Percentiles rank a stretch among this genome's conserved stretches.
phyloP scores from a whole-genome alignment of 2,888 invertebrate species.

The Xestobium rufovillosum region DNA sequence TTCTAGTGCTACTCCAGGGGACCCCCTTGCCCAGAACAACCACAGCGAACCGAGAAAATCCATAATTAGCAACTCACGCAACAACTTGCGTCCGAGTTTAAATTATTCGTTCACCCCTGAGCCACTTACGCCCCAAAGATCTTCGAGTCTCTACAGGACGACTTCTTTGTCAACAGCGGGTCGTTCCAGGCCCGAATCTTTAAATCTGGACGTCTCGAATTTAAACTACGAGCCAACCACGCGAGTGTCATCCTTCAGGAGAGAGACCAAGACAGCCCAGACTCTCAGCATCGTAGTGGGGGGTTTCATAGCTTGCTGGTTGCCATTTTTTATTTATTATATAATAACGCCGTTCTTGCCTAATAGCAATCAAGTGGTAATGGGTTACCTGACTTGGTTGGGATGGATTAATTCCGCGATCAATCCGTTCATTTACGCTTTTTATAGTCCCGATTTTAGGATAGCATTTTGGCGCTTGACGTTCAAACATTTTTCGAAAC shows the following conservation, averaged over 20 bases:
- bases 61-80: too few relatives aligned
- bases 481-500: constrained; percentile 56
- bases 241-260: constrained; percentile 59
- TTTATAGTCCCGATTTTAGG: constrained; percentile 81
- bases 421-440: constrained; percentile 86
- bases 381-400: constrained; percentile 76
- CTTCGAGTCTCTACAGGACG: constrained; percentile 33
- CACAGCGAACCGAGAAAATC: constrained; percentile 20
- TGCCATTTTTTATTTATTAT: constrained; percentile 81
- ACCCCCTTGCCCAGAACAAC: constrained; percentile 24
- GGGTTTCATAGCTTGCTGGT: constrained; percentile 81
- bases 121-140: constrained; percentile 31
- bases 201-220: constrained; percentile 48
- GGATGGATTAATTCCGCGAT: constrained; percentile 88
- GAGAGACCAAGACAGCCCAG: constrained; percentile 84
- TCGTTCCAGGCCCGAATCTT: constrained; percentile 48
- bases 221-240: constrained; percentile 46
- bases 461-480: constrained; percentile 81
- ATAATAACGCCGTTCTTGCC: constrained; percentile 72
- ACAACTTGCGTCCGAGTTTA: constrained; percentile 31
- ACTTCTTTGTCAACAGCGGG: constrained; percentile 30
- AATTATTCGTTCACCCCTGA: constrained; percentile 38
- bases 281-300: constrained; percentile 82
- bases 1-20: constrained; percentile 18
- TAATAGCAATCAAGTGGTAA: constrained; percentile 51